These are phyloP conservation scores for Propithecus perrieri DNA, from an alignment of 2,797 vertebrate genomes.

Conservation along the genomic window DNA sequence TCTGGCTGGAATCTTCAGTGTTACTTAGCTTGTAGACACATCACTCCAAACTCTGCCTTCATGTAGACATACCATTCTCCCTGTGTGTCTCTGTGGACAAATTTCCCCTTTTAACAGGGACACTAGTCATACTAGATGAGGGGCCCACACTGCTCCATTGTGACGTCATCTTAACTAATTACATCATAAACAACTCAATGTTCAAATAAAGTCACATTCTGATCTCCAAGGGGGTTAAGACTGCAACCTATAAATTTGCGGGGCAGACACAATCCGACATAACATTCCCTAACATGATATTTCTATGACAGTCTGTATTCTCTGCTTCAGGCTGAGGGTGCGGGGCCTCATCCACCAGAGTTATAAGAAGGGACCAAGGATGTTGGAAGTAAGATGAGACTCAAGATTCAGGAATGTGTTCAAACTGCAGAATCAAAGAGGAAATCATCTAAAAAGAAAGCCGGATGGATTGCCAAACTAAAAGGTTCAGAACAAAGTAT, in stretches of 20 bases:
- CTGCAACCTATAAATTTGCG: background rate
- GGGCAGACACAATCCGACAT: background rate
- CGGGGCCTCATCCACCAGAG: background rate
- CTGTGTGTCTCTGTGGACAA: background rate
- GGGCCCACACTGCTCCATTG: too few species aligned
- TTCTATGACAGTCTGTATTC: rapidly evolving
- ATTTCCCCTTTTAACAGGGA: background rate
- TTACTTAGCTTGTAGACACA: background rate
- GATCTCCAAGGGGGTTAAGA: background rate
- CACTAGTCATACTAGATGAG: background rate
- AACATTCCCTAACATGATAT: background rate
- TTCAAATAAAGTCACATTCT: background rate
- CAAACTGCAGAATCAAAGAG: background rate
- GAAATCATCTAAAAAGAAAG: background rate
- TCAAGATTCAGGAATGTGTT: background rate
- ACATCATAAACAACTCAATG: background rate
- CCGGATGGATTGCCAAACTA: background rate
- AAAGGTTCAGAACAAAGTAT: background rate
- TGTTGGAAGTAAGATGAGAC: background rate
- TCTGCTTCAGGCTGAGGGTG: background rate
- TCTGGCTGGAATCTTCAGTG: background rate
- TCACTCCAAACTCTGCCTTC: background rate
- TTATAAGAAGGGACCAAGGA: background rate
- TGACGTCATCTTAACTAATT: background rate
- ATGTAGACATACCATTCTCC: background rate